Evolutionary conservation across 2,113 vertebrate genomes (phyloP).

Genomic region (Caloenas nicobarica): DNA sequence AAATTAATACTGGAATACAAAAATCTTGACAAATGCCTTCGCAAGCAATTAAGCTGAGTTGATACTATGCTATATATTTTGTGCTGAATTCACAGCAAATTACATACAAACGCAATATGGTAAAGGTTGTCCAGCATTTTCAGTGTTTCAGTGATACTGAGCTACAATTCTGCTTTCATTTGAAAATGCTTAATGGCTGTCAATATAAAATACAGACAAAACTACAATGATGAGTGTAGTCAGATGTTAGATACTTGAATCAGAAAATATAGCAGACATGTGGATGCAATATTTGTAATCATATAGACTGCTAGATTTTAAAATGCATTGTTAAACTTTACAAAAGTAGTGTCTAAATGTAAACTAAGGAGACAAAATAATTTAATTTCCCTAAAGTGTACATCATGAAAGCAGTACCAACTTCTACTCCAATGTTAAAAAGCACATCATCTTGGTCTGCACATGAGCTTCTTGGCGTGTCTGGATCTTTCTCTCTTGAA

Average conservation of each 20-base stretch:
- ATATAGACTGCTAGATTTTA: not conserved
- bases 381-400: not conserved
- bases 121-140: not conserved
- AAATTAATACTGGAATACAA: not conserved
- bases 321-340: not conserved
- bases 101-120: not conserved
- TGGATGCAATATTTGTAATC: not conserved
- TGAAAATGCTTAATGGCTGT: not conserved
- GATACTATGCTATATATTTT: not conserved
- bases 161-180: not conserved
- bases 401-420: not conserved
- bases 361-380: not conserved
- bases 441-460: not conserved
- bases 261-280: not conserved
- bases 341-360: not conserved
- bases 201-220: not conserved
- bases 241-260: not conserved
- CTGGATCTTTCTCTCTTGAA: not conserved
- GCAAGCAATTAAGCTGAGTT: not conserved
- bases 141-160: not conserved
- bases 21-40: not conserved
- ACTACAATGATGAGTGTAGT: not conserved
- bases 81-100: not conserved
- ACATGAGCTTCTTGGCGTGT: not conserved
- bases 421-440: not conserved